Conservation (phyloP, 2,797 vertebrate genomes). For the Acrossocheilus wenchowensis region DNA sequence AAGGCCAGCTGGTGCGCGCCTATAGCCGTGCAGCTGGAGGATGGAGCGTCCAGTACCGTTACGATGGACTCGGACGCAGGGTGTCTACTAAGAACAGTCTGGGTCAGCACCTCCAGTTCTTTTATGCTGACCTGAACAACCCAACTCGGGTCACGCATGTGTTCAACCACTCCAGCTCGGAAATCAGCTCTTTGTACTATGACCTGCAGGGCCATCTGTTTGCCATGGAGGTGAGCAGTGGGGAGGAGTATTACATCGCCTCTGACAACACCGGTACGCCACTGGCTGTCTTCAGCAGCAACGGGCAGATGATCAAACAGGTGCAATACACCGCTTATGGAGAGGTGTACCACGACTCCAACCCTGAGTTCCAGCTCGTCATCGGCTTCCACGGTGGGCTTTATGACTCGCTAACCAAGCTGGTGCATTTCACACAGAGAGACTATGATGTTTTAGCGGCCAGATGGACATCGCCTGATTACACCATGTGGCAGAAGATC, state of each 20-base stretch:
- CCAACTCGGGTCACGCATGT: constrained; percentile 94
- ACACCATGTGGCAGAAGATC: constrained; percentile 95
- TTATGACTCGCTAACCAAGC: constrained; percentile 94
- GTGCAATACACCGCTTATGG: constrained; percentile 97
- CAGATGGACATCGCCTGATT: constrained; percentile 97
- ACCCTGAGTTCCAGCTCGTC: constrained; percentile 96
- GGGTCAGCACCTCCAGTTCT: constrained; percentile 97
- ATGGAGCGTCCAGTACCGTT: constrained; percentile 97
- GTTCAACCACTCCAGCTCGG: constrained; percentile 98
- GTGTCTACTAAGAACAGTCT: constrained; percentile 95
- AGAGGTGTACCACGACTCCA: constrained; percentile 97
- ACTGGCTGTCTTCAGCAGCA: constrained; percentile 97
- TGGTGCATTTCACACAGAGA: constrained; percentile 97
- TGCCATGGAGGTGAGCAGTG: constrained; percentile 99
- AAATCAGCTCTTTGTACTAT: constrained; percentile 97
- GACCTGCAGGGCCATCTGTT: constrained; percentile 99
- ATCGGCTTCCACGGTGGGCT: constrained; percentile 97
- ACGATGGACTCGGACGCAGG: constrained; percentile 92
- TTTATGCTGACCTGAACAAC: constrained; percentile 97
- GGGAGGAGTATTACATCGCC: constrained; percentile 98
- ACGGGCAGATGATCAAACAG: constrained; percentile 98
- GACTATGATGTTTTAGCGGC: constrained; percentile 97
- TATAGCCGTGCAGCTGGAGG: constrained; percentile 91
- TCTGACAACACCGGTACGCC: constrained; percentile 98
- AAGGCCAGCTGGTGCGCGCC: constrained; percentile 91